Percentiles rank a stretch among this genome's conserved stretches.
Evolutionary conservation across 2,888 invertebrate genomes (phyloP).

Genomic region (Stegophylla sp.): DNA sequence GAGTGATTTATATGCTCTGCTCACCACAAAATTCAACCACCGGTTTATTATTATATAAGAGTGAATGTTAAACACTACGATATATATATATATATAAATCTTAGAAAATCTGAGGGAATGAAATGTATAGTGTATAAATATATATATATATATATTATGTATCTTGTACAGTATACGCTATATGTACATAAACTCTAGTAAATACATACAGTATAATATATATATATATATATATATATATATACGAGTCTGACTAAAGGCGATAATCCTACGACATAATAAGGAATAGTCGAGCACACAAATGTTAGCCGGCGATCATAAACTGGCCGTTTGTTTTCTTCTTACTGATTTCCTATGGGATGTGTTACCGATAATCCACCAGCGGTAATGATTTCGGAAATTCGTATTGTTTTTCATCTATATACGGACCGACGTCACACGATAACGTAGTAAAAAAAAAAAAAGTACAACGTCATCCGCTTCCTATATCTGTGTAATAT

Average conservation of each 20-base stretch:
- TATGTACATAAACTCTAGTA: not conserved
- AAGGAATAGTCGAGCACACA: conserved; percentile 35
- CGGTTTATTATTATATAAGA: conserved; percentile 12
- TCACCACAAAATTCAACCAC: not conserved
- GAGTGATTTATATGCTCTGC: not conserved
- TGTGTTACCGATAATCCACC: conserved; percentile 44
- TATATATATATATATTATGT: not conserved
- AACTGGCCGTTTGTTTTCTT: conserved; percentile 52
- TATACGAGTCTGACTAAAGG: not conserved
- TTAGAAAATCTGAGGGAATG: conserved; percentile 10
- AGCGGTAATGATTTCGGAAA: conserved; percentile 43
- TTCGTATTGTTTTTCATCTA: conserved; percentile 9
- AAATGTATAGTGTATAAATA: not conserved
- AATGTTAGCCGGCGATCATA: conserved; percentile 25
- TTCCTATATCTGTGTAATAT: not conserved
- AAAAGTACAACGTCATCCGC: not conserved
- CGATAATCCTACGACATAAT: conserved; percentile 42
- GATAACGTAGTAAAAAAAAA: conserved; percentile 6
- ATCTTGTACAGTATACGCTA: too few species aligned
- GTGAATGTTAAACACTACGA: conserved; percentile 16
- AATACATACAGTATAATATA: not conserved
- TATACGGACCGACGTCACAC: not conserved
- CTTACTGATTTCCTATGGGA: conserved; percentile 56
- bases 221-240: conserved; percentile 17
- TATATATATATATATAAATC: too few species aligned